Conservation (phyloP, 2,113 vertebrate genomes). For the Sorex fumeus region DNA sequence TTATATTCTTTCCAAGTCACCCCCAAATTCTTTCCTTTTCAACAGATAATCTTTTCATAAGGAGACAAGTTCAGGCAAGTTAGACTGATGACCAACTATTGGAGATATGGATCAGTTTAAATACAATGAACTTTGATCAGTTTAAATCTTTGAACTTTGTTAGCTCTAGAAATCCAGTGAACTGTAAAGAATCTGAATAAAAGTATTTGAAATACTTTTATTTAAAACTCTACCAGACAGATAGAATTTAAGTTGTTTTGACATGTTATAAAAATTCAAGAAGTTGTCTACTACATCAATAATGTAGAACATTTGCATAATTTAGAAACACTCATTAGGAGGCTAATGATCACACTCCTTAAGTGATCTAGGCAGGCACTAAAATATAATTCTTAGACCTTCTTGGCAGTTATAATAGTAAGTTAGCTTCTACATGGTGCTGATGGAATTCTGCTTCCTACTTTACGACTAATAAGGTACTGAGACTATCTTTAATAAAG, state of each 20-base stretch:
- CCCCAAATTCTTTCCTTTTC: neutral
- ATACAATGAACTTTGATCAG: no score
- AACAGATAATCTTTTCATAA: neutral
- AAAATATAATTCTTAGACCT: conserved; percentile 24
- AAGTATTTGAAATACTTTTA: no score
- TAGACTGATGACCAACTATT: neutral
- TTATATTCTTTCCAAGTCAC: neutral
- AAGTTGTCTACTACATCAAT: conserved; percentile 11
- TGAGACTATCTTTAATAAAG: neutral
- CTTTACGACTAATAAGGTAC: neutral
- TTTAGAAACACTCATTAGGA: conserved; percentile 38
- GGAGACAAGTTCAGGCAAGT: neutral
- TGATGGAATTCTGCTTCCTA: conserved; percentile 17
- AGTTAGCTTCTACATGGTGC: neutral
- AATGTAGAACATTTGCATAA: conserved; percentile 55
- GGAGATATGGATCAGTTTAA: neutral
- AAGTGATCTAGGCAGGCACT: conserved; percentile 6
- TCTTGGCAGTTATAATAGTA: neutral
- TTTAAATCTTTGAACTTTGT: neutral
- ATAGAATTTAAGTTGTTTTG: conserved; percentile 12
- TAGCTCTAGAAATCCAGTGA: neutral
- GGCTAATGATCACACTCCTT: neutral
- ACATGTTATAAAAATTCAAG: conserved; percentile 36
- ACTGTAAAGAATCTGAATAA: neutral
- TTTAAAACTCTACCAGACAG: no score